Percentiles rank a stretch among this genome's conserved stretches.
These are phyloP conservation scores for Rhinella marina DNA, from an alignment of 2,797 vertebrate species.

Conservation along the genomic window DNA sequence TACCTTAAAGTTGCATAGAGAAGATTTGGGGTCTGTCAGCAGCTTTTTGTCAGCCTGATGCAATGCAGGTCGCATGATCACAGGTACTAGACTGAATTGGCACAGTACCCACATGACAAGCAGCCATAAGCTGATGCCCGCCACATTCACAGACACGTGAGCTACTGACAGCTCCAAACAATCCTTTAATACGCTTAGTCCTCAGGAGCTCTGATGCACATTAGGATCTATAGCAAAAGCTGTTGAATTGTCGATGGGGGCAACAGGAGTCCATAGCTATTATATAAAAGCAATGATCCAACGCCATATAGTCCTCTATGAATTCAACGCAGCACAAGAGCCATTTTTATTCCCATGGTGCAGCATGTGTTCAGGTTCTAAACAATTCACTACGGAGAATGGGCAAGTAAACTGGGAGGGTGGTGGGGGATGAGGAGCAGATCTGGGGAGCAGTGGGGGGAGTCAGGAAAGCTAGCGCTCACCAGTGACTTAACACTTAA, in stretches of 20 bases:
- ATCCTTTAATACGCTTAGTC: not conserved
- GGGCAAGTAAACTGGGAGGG: not conserved
- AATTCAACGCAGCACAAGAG: not conserved
- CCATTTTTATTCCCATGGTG: not conserved
- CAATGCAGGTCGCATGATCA: not conserved
- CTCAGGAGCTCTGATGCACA: not conserved
- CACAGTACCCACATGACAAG: not conserved
- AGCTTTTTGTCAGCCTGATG: not conserved
- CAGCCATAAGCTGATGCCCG: not conserved
- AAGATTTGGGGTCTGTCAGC: not conserved
- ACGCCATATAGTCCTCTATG: not conserved
- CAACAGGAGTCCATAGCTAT: not conserved
- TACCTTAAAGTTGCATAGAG: not conserved
- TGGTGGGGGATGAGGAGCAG: constrained; percentile 10
- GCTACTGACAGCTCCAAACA: not conserved
- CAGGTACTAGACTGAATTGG: not conserved
- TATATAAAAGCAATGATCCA: not conserved
- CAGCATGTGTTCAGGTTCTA: not conserved
- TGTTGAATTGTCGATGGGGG: not conserved
- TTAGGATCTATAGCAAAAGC: not conserved
- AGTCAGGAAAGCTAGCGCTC: constrained; percentile 76
- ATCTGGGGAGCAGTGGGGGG: constrained; percentile 8
- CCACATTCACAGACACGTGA: not conserved
- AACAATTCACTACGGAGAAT: not conserved
- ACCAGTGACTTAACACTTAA: constrained; percentile 83